Conservation (phyloP, 2,113 vertebrate genomes). For the Lepus americanus region DNA sequence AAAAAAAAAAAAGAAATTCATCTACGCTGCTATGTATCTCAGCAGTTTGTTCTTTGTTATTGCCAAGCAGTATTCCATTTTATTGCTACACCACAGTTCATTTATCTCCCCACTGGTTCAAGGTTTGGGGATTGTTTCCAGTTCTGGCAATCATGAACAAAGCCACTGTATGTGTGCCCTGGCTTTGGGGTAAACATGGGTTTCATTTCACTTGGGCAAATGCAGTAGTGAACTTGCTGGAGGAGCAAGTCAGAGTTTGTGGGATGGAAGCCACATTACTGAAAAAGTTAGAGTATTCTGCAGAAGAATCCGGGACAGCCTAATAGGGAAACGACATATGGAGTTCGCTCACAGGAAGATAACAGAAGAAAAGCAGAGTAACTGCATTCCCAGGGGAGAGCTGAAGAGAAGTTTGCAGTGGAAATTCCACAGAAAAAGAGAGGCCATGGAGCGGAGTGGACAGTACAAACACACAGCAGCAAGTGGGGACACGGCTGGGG, state of each 20-base stretch:
- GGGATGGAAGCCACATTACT: neutral
- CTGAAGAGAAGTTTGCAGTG: too few relatives aligned
- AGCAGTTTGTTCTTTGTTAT: neutral
- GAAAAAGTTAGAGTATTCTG: too few relatives aligned
- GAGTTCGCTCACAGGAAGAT: too few relatives aligned
- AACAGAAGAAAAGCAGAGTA: too few relatives aligned
- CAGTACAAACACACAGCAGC: too few relatives aligned
- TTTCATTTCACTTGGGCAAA: neutral
- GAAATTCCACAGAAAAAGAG: too few relatives aligned
- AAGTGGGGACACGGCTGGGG: too few relatives aligned
- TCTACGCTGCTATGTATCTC: accelerated
- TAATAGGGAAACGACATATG: too few relatives aligned
- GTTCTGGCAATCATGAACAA: neutral
- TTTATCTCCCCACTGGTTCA: neutral
- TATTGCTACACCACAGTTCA: too few relatives aligned
- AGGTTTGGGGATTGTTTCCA: neutral
- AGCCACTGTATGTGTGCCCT: neutral
- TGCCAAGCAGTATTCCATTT: neutral
- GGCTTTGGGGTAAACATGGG: neutral
- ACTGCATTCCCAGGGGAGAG: too few relatives aligned
- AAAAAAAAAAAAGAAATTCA: neutral
- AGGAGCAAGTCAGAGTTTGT: neutral
- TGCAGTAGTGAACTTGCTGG: neutral
- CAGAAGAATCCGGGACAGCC: too few relatives aligned
- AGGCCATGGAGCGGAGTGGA: too few relatives aligned